These are phyloP conservation scores for Esperia sulphurella DNA, from an alignment of 2,888 invertebrate genomes.

Conservation along the genomic window DNA sequence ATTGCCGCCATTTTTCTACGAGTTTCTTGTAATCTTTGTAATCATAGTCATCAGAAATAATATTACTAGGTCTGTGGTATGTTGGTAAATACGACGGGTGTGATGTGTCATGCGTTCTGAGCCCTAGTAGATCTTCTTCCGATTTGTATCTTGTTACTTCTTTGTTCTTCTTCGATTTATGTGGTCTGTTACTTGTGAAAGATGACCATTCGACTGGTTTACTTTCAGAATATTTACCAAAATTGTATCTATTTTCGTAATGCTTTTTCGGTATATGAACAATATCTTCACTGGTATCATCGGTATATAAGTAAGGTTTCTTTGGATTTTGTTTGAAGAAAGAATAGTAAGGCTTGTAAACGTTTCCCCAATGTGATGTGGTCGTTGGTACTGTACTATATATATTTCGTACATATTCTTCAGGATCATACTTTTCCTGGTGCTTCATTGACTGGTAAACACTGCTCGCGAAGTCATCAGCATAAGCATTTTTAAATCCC, in stretches of 20 bases:
- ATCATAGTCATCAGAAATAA: constrained; percentile 45
- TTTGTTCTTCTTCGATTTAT: constrained; percentile 44
- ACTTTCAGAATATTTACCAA: constrained; percentile 39
- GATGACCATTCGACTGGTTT: constrained; percentile 43
- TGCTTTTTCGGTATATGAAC: constrained; percentile 62
- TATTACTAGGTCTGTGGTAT: constrained; percentile 42
- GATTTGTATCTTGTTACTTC: constrained; percentile 59
- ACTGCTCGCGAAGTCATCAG: constrained; percentile 32
- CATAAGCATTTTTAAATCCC: constrained; percentile 36
- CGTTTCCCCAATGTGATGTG: constrained; percentile 57
- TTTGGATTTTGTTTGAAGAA: constrained; percentile 42
- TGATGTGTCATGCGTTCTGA: constrained; percentile 64
- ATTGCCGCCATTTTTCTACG: constrained; percentile 66
- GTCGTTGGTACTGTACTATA: constrained; percentile 43
- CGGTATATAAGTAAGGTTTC: constrained; percentile 34
- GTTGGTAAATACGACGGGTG: constrained; percentile 57
- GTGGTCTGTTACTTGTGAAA: constrained; percentile 36
- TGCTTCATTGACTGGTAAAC: constrained; percentile 36
- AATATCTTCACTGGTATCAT: constrained; percentile 45
- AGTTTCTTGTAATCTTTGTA: constrained; percentile 65
- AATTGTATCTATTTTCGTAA: constrained; percentile 31
- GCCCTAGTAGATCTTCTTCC: constrained; percentile 66
- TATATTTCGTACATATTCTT: constrained; percentile 48
- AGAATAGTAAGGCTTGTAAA: constrained; percentile 44
- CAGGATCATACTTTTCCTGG: constrained; percentile 35